Evolutionary conservation across 2,888 invertebrate genomes (phyloP), one percentile per base, ranked within the genome.

Genomic region (Agrotis ipsilon): DNA sequence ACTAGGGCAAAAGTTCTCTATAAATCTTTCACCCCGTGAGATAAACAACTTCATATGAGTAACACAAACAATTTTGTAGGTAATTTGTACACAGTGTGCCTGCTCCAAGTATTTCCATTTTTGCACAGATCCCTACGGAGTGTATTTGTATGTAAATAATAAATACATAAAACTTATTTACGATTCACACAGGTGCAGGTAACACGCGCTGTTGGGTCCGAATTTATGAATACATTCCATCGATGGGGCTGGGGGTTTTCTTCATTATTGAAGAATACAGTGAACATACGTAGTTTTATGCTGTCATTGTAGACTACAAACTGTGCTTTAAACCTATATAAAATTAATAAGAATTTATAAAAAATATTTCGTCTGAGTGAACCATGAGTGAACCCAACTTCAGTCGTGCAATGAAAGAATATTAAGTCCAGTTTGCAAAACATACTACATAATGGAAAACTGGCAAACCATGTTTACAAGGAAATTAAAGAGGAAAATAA

Each of bases 151-250:
- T 87, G 83, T 86, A 87, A 87, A 88, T 88, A 85, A 85, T 85
- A 86, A 86, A 90, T 79, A 87, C 81, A 87, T 88, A 86, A 86
- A 89, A 86, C 64, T 73, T 86, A 88, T 89, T 90, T 89, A 87
- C 84, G 86, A 87, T 86, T 85, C 86, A 75, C 85, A 86, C 88
- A 88, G 88, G 88, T 88, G 89, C 75, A 70, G 75, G 85, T 78
- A 83, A 83, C 81, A 83, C 80, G 75, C 78, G 74, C 79, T 63
- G 49, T 60, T 43, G 76, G 77, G 86, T 84, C 81, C 63, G 84
- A 89, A 89, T 90, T 88, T 86, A 89, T 88, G 86, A 88, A 90
- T 89, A 87, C 72, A 80, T 86, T 85, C 52, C 59, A 70, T 75
- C 66, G 61, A 72, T 65, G 57, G n/a, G 27, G 32, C 66, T 67